Conservation (phyloP, 1,140 invertebrate species). For the Drosophila dunni region DNA sequence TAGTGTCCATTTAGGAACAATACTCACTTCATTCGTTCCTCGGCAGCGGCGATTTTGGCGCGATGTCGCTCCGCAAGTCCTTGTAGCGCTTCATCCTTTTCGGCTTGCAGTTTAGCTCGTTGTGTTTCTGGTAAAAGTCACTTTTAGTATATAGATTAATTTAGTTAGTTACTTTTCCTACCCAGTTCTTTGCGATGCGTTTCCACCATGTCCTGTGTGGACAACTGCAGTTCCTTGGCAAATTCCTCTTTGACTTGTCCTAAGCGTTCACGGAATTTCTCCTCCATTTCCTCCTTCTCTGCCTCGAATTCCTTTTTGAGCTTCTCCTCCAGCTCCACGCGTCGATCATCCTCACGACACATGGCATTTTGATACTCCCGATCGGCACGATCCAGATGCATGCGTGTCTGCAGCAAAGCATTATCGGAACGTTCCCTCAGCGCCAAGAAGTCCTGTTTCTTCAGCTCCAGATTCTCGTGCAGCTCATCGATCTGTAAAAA, state of each 20-base stretch:
- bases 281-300: slow-evolving; percentile 82
- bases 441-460: slow-evolving; percentile 85
- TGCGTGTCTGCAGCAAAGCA: slow-evolving; percentile 78
- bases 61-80: slow-evolving; percentile 86
- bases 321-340: slow-evolving; percentile 77
- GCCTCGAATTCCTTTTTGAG: slow-evolving; percentile 73
- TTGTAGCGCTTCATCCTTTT: slow-evolving; percentile 86
- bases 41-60: slow-evolving; percentile 85
- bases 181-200: slow-evolving; percentile 87
- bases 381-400: slow-evolving; percentile 83
- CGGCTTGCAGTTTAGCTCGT: slow-evolving; percentile 86
- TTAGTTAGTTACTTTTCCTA: slow-evolving; percentile 53
- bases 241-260: slow-evolving; percentile 84
- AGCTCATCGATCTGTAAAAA: slow-evolving; percentile 85
- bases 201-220: slow-evolving; percentile 86
- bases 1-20: not conserved
- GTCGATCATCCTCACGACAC: slow-evolving; percentile 85
- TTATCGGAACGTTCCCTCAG: slow-evolving; percentile 79
- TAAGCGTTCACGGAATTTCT: slow-evolving; percentile 77
- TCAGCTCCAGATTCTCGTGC: slow-evolving; percentile 86
- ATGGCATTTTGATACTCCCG: slow-evolving; percentile 86
- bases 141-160: not conserved
- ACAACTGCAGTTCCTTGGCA: slow-evolving; percentile 72
- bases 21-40: slow-evolving; percentile 84
- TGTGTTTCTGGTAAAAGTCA: slow-evolving; percentile 84